A percentile compares a stretch with the other conserved stretches of the same genome.
phyloP scores from a whole-genome alignment of 2,797 vertebrate genomes.

The Karalla daura region DNA sequence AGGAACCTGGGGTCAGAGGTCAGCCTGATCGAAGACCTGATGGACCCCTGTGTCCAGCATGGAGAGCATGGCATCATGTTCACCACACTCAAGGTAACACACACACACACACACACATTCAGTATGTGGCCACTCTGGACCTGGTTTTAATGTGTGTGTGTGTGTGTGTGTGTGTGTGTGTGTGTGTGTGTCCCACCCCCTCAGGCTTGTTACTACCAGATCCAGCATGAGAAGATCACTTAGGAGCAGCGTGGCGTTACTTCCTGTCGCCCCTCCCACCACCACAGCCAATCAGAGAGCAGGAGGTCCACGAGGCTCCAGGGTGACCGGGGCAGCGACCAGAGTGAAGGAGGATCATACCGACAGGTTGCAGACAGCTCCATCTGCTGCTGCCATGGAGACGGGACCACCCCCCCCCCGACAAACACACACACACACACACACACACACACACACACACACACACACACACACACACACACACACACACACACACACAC shows the following conservation, averaged over 20 bases:
- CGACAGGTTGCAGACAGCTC: constrained; percentile 20
- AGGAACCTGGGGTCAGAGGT: constrained; percentile 98
- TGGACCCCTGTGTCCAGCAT: constrained; percentile 97
- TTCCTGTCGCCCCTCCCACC: background rate
- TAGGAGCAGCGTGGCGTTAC: constrained; percentile 65
- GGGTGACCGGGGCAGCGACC: constrained; percentile 8
- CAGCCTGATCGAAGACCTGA: constrained; percentile 96
- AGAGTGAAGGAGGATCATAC: constrained; percentile 26
- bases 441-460: constrained; percentile 14
- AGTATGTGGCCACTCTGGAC: background rate
- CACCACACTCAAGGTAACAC: constrained; percentile 93
- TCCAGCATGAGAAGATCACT: constrained; percentile 97
- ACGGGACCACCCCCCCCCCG: background rate
- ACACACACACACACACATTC: background rate
- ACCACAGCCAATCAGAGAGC: constrained; percentile 17
- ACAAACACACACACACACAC: constrained; percentile 19
- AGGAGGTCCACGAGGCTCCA: constrained; percentile 1
- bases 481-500: constrained; percentile 24
- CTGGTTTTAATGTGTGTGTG: background rate
- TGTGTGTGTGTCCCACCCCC: background rate
- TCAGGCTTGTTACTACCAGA: constrained; percentile 99
- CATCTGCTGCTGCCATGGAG: constrained; percentile 46
- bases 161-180: background rate
- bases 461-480: background rate
- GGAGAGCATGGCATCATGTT: constrained; percentile 99